These are phyloP conservation scores for Oeneis ivallda DNA, from an alignment of 2,888 invertebrate genomes.

Conservation along the genomic window DNA sequence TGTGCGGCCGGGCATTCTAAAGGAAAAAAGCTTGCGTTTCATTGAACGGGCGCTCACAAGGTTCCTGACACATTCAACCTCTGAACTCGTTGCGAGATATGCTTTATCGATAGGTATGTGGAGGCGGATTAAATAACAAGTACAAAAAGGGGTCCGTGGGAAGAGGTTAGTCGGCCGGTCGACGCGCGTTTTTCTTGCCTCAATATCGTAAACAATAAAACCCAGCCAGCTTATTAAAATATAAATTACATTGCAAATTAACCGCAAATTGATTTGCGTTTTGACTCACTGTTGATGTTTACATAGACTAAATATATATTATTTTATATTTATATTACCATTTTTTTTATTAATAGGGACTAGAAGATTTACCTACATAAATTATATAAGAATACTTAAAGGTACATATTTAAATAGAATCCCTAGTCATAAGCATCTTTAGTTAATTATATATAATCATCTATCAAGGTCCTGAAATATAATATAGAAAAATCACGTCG, in stretches of 20 bases:
- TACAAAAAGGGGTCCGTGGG: slow-evolving; percentile 46
- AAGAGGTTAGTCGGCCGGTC: slow-evolving; percentile 37
- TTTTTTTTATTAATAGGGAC: background rate
- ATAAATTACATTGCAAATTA: slow-evolving; percentile 26
- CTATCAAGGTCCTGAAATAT: no score
- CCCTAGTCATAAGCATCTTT: no score
- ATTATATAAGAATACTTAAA: no score
- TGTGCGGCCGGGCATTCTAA: slow-evolving; percentile 54
- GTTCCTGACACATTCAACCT: slow-evolving; percentile 54
- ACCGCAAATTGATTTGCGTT: slow-evolving; percentile 28
- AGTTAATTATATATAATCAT: no score
- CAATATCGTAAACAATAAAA: slow-evolving; percentile 27
- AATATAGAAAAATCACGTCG: no score
- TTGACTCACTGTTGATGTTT: slow-evolving; percentile 27
- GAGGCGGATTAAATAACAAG: slow-evolving; percentile 42
- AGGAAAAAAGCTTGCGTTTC: slow-evolving; percentile 34
- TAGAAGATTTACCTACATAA: no score
- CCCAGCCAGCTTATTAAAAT: slow-evolving; percentile 21
- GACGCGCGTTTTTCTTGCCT: slow-evolving; percentile 48
- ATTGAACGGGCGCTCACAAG: slow-evolving; percentile 38
- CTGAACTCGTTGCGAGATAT: slow-evolving; percentile 49
- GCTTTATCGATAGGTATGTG: slow-evolving; percentile 40
- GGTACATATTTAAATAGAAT: no score
- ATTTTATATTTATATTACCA: background rate
- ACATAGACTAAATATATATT: background rate